phyloP scores from a whole-genome alignment of 2,113 vertebrate species.

The Paracanthobrama guichenoti region DNA sequence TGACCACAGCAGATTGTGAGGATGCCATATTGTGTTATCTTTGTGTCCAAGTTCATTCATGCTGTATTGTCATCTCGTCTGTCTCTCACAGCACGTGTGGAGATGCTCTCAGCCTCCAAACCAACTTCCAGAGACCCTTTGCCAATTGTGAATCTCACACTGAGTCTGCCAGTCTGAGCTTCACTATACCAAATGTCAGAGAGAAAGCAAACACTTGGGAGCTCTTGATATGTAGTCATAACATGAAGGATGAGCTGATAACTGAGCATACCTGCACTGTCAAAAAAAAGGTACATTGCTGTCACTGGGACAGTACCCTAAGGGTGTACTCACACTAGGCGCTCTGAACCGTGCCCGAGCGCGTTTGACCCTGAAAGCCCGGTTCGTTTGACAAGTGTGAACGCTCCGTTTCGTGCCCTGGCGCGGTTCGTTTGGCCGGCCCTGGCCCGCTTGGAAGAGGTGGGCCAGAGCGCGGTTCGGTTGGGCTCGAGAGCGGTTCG shows the following conservation, averaged over 20 bases:
- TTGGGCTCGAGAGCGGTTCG: no score
- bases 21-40: constrained; percentile 71
- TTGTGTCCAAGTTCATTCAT: constrained; percentile 70
- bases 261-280: constrained; percentile 58
- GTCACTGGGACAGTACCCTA: no score
- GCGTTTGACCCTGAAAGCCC: no score
- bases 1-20: constrained; percentile 68
- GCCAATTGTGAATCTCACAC: constrained; percentile 35
- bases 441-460: no score
- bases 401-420: no score
- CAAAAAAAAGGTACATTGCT: no score
- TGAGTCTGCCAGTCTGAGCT: constrained; percentile 54
- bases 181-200: constrained; percentile 70
- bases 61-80: constrained; percentile 48
- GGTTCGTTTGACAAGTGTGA: no score
- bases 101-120: constrained; percentile 54
- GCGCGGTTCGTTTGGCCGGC: no score
- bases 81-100: constrained; percentile 56
- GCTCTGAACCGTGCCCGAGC: no score
- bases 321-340: no score
- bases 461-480: no score
- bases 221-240: constrained; percentile 55
- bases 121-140: constrained; percentile 21
- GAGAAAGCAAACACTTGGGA: constrained; percentile 59
- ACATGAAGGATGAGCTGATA: constrained; percentile 67